A percentile compares a stretch with the other conserved stretches of the same genome.
Evolutionary conservation across 2,113 vertebrate species (phyloP).

Genomic region (Megatriorchis doriae): DNA sequence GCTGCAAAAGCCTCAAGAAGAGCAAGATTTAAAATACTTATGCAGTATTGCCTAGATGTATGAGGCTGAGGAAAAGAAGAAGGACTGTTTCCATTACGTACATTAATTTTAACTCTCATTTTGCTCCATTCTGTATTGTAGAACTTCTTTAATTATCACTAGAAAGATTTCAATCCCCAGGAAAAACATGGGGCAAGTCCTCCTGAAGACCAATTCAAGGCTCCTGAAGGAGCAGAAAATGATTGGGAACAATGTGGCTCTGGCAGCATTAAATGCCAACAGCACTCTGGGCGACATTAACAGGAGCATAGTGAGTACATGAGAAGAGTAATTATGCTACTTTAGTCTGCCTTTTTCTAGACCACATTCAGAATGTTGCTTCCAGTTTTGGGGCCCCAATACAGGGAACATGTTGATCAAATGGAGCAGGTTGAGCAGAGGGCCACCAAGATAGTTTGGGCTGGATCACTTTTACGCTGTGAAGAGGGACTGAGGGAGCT

Average conservation of each 20-base stretch:
- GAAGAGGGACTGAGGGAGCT: neutral
- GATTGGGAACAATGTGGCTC: accelerated
- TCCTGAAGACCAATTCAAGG: neutral
- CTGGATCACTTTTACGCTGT: neutral
- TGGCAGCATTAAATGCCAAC: neutral
- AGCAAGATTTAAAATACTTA: neutral
- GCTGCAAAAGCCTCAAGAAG: neutral
- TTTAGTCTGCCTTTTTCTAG: neutral
- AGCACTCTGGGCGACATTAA: neutral
- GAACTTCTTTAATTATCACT: neutral
- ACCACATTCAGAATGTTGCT: neutral
- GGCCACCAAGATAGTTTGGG: neutral
- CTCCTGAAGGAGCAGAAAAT: neutral
- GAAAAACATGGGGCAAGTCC: neutral
- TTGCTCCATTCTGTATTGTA: neutral
- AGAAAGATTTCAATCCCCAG: neutral
- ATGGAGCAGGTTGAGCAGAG: neutral
- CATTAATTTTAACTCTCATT: neutral
- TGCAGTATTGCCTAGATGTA: neutral
- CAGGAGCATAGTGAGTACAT: neutral
- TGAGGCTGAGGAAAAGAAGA: neutral
- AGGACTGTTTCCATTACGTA: neutral
- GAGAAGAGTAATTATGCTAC: neutral
- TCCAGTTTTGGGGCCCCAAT: neutral
- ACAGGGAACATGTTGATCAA: neutral